Evolutionary conservation across 2,888 invertebrate genomes (phyloP), one percentile per base, ranked within the genome.

Genomic region (Tipula lateralis): DNA sequence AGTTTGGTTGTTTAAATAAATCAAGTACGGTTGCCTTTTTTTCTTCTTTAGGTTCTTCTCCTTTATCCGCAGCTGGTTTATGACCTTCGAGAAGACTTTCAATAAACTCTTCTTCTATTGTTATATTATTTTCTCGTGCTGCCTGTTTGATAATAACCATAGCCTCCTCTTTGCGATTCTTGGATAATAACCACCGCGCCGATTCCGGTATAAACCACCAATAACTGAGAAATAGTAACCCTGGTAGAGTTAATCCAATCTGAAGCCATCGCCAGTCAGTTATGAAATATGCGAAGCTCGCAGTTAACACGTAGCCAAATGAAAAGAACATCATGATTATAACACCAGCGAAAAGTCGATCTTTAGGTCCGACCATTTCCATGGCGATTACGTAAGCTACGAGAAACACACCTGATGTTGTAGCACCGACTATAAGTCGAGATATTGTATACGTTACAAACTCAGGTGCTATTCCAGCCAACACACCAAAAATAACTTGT

Each of bases 181-280:
- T 93, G 0, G 93, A 92, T 84, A 95, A 88, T 85, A 95, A 89
- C 95, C 95, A 95, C 84, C 95, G 91, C 6, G 93, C 92, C 0
- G 95, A 95, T 89, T 95, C 95, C 0, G 95, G 95, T 87, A 95
- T 92, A 85, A 95, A 92, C 94, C 94, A 95, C 91, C 94, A 94
- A 88, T 95, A 95, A 84, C 91, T 90, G 87, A 95, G 90, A 87
- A 95, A 94, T 5, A 93, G 87, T 9, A 94, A 87, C 19, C 94
- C 94, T 0, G 95, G 95, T 82, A 94, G 87, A 0, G 95, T 94
- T 44, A 95, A 89, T 1, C 93, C 93, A 34, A 95, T 91, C 89
- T 95, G 95, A 84, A 95, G 90, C 87, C 91, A 91, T 87, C 94
- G 91, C 95, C 95, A 95, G 86, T 95, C 92, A 82, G 91, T 91